Evolutionary conservation across 1,140 invertebrate species (phyloP).

Genomic region (Antheraea mylitta): DNA sequence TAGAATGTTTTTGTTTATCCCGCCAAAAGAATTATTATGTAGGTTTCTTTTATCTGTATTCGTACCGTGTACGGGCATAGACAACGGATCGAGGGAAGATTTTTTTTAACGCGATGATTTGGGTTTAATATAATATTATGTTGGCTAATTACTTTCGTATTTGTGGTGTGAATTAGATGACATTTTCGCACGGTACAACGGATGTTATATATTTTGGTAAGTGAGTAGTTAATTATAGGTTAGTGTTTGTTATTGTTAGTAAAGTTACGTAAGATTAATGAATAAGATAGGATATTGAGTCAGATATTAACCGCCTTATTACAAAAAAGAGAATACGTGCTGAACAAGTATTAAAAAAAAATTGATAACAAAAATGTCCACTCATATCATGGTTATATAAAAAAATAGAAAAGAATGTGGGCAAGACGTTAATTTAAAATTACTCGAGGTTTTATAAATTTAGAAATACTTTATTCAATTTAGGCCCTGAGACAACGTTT

Average conservation of each 20-base stretch:
- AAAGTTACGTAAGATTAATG: not conserved
- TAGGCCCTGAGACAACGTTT: too few species aligned
- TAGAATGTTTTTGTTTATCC: constrained; percentile 61
- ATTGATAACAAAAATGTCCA: too few species aligned
- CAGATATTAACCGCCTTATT: too few species aligned
- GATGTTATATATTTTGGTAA: constrained; percentile 32
- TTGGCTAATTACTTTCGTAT: constrained; percentile 53
- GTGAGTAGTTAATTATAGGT: constrained; percentile 37
- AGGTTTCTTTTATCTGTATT: constrained; percentile 6
- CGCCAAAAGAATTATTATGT: constrained; percentile 27
- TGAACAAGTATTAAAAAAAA: too few species aligned
- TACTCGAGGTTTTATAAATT: too few species aligned
- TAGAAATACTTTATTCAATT: too few species aligned
- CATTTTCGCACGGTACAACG: constrained; percentile 48
- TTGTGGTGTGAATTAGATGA: constrained; percentile 17
- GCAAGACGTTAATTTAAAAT: too few species aligned
- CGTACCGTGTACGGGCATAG: not conserved
- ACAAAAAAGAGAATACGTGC: too few species aligned
- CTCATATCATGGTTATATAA: too few species aligned
- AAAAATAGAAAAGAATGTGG: too few species aligned
- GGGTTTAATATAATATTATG: not conserved
- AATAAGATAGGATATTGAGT: too few species aligned
- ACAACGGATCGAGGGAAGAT: not conserved
- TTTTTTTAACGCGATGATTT: constrained; percentile 3
- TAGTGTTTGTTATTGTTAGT: not conserved